Conservation (phyloP, 2,888 invertebrate genomes). For the Erebia palarica region DNA sequence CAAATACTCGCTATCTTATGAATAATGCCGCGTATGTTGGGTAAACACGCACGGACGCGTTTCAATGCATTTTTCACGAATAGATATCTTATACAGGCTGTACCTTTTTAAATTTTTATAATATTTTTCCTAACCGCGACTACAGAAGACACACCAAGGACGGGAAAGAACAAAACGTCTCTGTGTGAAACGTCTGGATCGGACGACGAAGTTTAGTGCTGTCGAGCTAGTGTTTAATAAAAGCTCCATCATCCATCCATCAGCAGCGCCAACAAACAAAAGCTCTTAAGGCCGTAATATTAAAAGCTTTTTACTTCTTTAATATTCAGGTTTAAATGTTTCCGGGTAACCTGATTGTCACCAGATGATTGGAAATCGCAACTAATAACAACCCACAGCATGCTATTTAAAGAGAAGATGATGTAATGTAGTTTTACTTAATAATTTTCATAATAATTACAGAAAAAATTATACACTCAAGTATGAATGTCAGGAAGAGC, state of each 20-base stretch:
- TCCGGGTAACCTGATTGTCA: neutral
- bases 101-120: slow-evolving; percentile 23
- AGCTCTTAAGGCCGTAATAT: no score
- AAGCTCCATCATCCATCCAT: no score
- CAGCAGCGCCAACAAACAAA: no score
- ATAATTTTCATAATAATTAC: neutral
- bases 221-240: no score
- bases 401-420: neutral
- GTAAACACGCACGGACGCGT: slow-evolving; percentile 73
- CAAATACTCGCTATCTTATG: slow-evolving; percentile 81
- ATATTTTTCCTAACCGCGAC: neutral
- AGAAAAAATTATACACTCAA: neutral
- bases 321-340: neutral
- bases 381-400: neutral
- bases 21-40: slow-evolving; percentile 81
- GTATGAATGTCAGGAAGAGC: neutral
- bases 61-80: slow-evolving; percentile 74
- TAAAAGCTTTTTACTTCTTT: slow-evolving; percentile 1
- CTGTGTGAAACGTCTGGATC: no score
- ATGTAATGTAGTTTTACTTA: neutral
- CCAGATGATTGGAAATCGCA: neutral
- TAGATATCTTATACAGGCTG: slow-evolving; percentile 69
- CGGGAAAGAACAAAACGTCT: no score
- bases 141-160: no score
- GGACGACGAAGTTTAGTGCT: no score